Evolutionary conservation across 2,797 vertebrate genomes (phyloP).

Genomic region (Gobio occitaniae): DNA sequence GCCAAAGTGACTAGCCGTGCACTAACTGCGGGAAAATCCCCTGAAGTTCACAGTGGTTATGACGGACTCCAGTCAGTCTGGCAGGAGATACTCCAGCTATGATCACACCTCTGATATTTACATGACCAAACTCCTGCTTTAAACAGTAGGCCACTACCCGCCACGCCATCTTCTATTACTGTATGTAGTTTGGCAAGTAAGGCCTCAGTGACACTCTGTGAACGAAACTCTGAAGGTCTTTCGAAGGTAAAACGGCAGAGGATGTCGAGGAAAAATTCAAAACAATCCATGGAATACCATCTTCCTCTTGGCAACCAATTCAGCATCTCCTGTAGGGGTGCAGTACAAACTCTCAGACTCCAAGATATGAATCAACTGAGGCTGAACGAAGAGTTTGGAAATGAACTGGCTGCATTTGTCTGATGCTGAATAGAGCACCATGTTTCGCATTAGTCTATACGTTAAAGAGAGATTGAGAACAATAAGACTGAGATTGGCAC

Average conservation of each 20-base stretch:
- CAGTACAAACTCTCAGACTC: not conserved
- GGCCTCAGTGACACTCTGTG: not conserved
- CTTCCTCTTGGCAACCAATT: not conserved
- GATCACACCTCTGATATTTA: conserved; percentile 21
- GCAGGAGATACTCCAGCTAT: conserved; percentile 1
- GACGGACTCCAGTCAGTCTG: conserved; percentile 2
- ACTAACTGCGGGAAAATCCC: not conserved
- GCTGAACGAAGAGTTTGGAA: conserved; percentile 64
- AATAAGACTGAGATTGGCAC: conserved; percentile 78
- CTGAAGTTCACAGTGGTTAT: not conserved
- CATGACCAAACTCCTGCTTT: not conserved
- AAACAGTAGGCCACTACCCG: not conserved
- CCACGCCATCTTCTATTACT: not conserved
- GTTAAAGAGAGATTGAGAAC: conserved; percentile 69
- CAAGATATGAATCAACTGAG: conserved; percentile 39
- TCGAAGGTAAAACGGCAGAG: not conserved
- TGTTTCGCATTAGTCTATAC: conserved; percentile 73
- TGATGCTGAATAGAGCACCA: conserved; percentile 48
- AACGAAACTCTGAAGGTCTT: conserved; percentile 3
- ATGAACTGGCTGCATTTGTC: conserved; percentile 39
- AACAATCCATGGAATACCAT: not conserved
- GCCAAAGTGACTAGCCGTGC: not conserved
- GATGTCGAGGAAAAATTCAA: not conserved
- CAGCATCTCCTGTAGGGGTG: not conserved
- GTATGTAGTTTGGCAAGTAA: not conserved